Base-by-base conservation (phyloP, 2,888 invertebrate genomes). In the Dryomyza anilis region DNA sequence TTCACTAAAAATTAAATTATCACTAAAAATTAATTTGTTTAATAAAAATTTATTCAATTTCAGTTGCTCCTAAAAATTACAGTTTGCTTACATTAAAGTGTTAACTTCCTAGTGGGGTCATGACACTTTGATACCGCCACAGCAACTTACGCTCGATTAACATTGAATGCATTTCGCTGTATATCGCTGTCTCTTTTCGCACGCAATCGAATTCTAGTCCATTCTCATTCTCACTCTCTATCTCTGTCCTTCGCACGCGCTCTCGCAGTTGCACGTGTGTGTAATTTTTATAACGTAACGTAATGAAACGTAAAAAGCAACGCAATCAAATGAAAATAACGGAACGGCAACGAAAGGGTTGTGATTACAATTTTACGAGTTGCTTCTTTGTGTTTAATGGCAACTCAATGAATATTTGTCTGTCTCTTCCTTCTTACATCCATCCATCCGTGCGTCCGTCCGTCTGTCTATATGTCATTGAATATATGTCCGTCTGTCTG, bases 211-310 rank as follows among this genome's bases (percentile, higher is more conserved):
- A 33, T 8, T 33, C 12, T 33, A 25, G 1, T 46, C 16, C 46
- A 46, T 1, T 16, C 46, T 52, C 30, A 2, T 29, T 52, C 52
- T 52, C 29, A 8, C 29, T 29, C 52, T 29, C 27, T 16, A 27
- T 52, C 52, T 52, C 30, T 8, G 14, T 14, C 52, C 29, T 1
- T 21, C 25, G 2, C n/a, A n/a, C n/a, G n/a, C n/a, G n/a, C n/a
- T n/a, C n/a, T n/a, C n/a, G n/a, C n/a, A n/a, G n/a, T n/a, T n/a
- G n/a, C n/a, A n/a, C n/a, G n/a, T n/a, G n/a, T n/a, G n/a, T n/a
- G 58, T 45, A 58, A 55, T 55, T 55, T 55, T 55, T 55, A 55
- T n/a, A 55, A 36, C 55, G 21, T 36, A 55, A 36, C 36, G 36
- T 55, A 55, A 55, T 55, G 55, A 55, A 55, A 55, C 36, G 55